Evolutionary conservation across 37 sponge, comb jelly and placozoan genomes (phyloP), one percentile per base, ranked within the genome.

Genomic region (Chondrosia reniformis): DNA sequence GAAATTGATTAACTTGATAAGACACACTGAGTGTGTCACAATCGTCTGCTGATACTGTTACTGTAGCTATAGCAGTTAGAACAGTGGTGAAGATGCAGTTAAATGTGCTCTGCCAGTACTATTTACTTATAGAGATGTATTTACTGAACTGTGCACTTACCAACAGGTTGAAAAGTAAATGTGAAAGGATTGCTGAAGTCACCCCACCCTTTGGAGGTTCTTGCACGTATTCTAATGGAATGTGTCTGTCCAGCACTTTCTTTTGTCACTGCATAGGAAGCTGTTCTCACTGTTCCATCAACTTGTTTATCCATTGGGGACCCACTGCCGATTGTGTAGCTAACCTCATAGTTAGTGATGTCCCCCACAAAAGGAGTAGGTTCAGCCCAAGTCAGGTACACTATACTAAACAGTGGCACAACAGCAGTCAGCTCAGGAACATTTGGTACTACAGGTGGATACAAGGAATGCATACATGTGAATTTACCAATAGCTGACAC

Each of bases 91-190:
- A n/a, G n/a, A n/a, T n/a, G n/a, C n/a, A n/a, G n/a, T n/a, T n/a
- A n/a, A n/a, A n/a, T n/a, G n/a, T n/a, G n/a, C n/a, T n/a, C n/a
- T n/a, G n/a, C n/a, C 52, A 49, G 52, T 15, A 49, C 52, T 15
- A 49, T 15, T 19, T 49, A 49, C 15, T 49, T 10, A 49, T 19
- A 19, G 52, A 49, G 15, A 19, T 49, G 52, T 10, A 49, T 49
- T 15, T 49, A 10, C 52, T 19, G 8, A 28, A 28, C 7, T 56
- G 8, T 22, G 2, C 39, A 36, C 72, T 69, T 44, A 69, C 72
- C 72, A 40, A 69, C 42, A 37, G 72, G 43, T 6, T 69, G 72
- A 44, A 69, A 69, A 13, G 36, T 40, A 37, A 69, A 69, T 44
- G n/a, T 44, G 0, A 69, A 41, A 38, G 72, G 72, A 0, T 37